Base-by-base conservation (phyloP, 2,888 invertebrate genomes). In the Nowickia ferox region DNA sequence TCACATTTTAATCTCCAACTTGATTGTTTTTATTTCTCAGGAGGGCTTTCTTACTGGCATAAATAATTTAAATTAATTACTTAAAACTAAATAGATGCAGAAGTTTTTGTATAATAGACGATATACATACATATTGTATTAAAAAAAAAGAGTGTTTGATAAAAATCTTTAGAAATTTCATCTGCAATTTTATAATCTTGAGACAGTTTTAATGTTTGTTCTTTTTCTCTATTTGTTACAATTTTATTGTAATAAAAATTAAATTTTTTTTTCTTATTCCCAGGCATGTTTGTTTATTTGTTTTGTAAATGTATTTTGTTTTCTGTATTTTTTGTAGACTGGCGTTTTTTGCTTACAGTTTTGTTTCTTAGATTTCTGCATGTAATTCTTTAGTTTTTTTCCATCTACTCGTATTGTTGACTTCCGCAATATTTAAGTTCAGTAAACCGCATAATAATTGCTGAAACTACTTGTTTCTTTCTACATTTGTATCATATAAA, bases 371-470 rank as follows among this genome's bases (percentile, higher is more conserved):
- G 42, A 55, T 44, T 71, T 68, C 38, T 57, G 17, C 71, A 38
- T 75, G 69, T 69, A 61, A 42, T 61, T 69, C 68, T 75, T 63
- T 30, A 51, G 11, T 9, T 40, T 69, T 66, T 79, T 53, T 53
- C 22, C 15, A 13, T 51, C 38, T 55, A n/a, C n/a, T n/a, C n/a
- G n/a, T n/a, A 46, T 65, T 72, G 68, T 85, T 81, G 74, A 87
- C 87, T 87, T 88, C 88, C 88, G 88, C 84, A 85, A 85, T 87
- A 59, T 85, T 83, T 74, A 86, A 88, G 88, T 87, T 88, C 87
- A 88, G 87, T 87, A 88, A 88, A 88, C 87, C 87, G 83, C 87
- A 87, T 78, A 87, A 84, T 87, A 86, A 87, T 87, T 86, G 87
- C 79, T 81, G 55, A 68, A 76, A 86, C 74, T 84, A 83, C 11